A percentile compares a stretch with the other conserved stretches of the same genome.
phyloP scores from a whole-genome alignment of 2,797 vertebrate species.

The Acanthurus tractus region DNA sequence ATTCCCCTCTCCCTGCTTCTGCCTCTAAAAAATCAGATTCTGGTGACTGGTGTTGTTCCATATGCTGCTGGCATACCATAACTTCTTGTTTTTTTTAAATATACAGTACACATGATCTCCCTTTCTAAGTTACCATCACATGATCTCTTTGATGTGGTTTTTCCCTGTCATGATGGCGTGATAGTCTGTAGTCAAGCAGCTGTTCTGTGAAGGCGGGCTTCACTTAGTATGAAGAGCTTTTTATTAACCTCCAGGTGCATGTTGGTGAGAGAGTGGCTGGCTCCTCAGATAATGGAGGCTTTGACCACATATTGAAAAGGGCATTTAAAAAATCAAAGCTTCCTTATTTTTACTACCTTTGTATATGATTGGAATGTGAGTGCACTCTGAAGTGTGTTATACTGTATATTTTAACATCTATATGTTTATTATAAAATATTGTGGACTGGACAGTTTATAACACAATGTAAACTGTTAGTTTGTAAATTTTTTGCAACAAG shows the following conservation, averaged over 20 bases:
- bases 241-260: conserved; percentile 76
- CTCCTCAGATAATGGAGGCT: conserved; percentile 60
- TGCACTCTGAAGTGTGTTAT: background rate
- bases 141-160: conserved; percentile 66
- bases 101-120: conserved; percentile 38
- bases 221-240: conserved; percentile 66
- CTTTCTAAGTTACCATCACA: conserved; percentile 43
- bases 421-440: background rate
- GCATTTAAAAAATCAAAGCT: conserved; percentile 34
- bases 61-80: conserved; percentile 14
- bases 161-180: conserved; percentile 48
- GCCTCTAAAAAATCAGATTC: conserved; percentile 32
- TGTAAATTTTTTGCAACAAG: background rate
- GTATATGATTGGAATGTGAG: background rate
- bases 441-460: background rate
- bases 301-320: conserved; percentile 15
- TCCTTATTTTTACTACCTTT: conserved; percentile 17
- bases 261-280: conserved; percentile 47
- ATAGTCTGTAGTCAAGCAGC: conserved; percentile 61
- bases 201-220: conserved; percentile 65
- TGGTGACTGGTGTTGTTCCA: conserved; percentile 1
- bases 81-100: conserved; percentile 8
- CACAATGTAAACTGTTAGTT: background rate
- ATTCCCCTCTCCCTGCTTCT: conserved; percentile 32
- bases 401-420: background rate